Evolutionary conservation across 2,888 invertebrate genomes (phyloP).

Genomic region (Drosophila mercatorum): DNA sequence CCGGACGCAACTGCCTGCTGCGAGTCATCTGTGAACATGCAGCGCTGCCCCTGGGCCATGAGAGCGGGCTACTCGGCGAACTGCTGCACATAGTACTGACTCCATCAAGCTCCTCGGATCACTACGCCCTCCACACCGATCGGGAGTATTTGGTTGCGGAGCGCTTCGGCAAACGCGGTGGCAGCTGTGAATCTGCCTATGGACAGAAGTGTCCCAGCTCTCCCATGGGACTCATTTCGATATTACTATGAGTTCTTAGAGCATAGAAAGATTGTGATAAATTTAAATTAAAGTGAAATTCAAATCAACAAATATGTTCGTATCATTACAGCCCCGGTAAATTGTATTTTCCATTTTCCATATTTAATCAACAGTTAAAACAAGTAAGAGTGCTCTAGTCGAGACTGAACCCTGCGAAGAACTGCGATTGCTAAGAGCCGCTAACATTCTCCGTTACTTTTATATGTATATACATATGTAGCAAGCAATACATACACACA

Average conservation of each 20-base stretch:
- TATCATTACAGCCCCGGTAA: too few species aligned
- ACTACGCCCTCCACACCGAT: slow-evolving; percentile 87
- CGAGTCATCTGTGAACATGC: slow-evolving; percentile 92
- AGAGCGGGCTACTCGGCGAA: slow-evolving; percentile 90
- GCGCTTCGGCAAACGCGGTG: slow-evolving; percentile 86
- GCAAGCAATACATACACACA: too few species aligned
- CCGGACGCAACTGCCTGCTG: slow-evolving; percentile 89
- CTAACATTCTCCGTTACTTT: too few species aligned
- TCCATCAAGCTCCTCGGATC: slow-evolving; percentile 89
- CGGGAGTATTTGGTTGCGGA: slow-evolving; percentile 90
- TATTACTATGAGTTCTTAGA: slow-evolving; percentile 49
- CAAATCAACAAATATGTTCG: too few species aligned
- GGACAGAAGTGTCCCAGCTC: slow-evolving; percentile 69
- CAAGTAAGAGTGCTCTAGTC: too few species aligned
- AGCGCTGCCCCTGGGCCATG: slow-evolving; percentile 88
- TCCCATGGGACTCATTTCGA: slow-evolving; percentile 72
- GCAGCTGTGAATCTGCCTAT: slow-evolving; percentile 71
- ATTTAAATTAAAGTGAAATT: slow-evolving; percentile 4
- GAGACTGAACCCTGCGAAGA: too few species aligned
- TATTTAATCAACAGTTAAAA: too few species aligned
- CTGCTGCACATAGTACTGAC: slow-evolving; percentile 91
- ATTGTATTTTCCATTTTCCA: too few species aligned
- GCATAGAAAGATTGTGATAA: slow-evolving; percentile 28
- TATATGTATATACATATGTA: too few species aligned
- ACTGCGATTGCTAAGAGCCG: too few species aligned